These are phyloP conservation scores for Tiliqua scincoides DNA, from an alignment of 2,113 vertebrate genomes.

Conservation along the genomic window DNA sequence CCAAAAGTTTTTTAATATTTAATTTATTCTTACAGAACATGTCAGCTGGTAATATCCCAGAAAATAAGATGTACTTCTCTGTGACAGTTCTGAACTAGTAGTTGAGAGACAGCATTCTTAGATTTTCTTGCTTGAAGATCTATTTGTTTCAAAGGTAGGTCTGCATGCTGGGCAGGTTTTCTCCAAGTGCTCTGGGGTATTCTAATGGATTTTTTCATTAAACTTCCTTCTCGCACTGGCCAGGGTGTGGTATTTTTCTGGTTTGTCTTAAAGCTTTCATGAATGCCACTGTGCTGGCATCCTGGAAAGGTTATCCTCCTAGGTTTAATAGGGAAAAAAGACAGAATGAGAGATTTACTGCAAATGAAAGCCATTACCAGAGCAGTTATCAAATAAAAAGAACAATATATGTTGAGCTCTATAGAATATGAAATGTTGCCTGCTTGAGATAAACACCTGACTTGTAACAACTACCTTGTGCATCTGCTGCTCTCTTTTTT, in stretches of 20 bases:
- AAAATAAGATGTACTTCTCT: background rate
- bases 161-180: conserved; percentile 34
- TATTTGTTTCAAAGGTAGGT: conserved; percentile 54
- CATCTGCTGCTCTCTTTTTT: conserved; percentile 15
- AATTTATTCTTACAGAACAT: background rate
- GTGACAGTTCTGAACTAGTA: conserved; percentile 40
- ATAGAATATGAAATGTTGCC: conserved; percentile 55
- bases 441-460: conserved; percentile 51
- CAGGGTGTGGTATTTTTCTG: background rate
- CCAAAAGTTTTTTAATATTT: background rate
- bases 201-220: conserved; percentile 44
- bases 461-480: conserved; percentile 38
- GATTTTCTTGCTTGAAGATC: conserved; percentile 21
- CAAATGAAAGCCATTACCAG: conserved; percentile 64
- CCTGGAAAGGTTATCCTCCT: conserved; percentile 54
- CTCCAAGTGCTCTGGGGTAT: conserved; percentile 30
- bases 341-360: conserved; percentile 58
- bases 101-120: background rate
- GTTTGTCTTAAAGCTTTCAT: background rate
- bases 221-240: background rate
- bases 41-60: background rate
- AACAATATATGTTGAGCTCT: conserved; percentile 58
- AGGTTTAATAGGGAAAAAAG: conserved; percentile 50
- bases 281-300: conserved; percentile 23
- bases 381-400: conserved; percentile 69